Evolutionary conservation across 2,113 vertebrate genomes (phyloP), one percentile per base, ranked within the genome.

Genomic region (Aleadryas rufinucha): DNA sequence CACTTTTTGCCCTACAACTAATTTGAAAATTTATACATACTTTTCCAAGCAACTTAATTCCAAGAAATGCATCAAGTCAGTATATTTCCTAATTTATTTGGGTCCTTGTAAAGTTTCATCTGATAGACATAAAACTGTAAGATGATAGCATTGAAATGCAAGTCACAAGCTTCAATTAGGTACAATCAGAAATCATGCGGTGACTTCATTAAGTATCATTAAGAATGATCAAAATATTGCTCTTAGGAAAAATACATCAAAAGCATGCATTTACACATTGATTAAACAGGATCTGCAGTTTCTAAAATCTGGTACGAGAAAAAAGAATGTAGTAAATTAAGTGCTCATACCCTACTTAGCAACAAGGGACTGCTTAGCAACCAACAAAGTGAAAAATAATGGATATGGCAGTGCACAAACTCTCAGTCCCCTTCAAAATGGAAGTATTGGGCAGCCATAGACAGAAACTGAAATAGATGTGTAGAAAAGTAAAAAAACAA

Each of bases 151-250:
- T 98, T 98, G 97, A 97, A 98, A 98, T 98, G 98, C 98, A 98
- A 98, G 98, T 98, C 98, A 98, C 98, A 98, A 97, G 98, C 98
- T 97, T 98, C 98, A 98, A 98, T 98, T 98, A 98, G 97, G 98
- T 98, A 98, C 98, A 98, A 98, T 98, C 98, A 98, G 98, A 98
- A 98, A 98, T 98, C 98, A 98, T 98, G 98, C 96, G 68, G 98
- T 98, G 98, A 98, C 98, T 98, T 98, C 98, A 98, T 98, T 98
- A 98, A 98, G 98, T 98, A 98, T 98, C 98, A 98, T 98, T 98
- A 98, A 98, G 98, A 98, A 98, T 98, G 98, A 98, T 98, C 98
- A 98, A 98, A 98, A 98, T 98, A 98, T 98, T 98, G 98, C 98
- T 98, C 98, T 98, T 98, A 98, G 98, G 98, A 98, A 98, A 98